phyloP scores from a whole-genome alignment of 2,888 invertebrate genomes.

The Lochmaea capreae region DNA sequence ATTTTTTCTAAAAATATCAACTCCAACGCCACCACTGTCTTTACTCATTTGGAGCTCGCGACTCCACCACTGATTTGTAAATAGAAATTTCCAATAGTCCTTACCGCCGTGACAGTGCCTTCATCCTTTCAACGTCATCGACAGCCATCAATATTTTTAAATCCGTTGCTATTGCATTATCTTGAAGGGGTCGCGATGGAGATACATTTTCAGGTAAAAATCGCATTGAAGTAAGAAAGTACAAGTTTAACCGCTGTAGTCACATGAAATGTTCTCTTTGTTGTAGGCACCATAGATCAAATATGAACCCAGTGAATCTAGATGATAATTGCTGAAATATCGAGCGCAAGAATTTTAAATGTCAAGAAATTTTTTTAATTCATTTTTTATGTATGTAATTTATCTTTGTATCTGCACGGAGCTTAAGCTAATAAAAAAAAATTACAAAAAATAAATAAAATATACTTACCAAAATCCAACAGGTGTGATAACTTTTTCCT shows the following conservation, averaged over 20 bases:
- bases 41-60: not conserved
- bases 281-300: not conserved
- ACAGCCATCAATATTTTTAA: slow-evolving; percentile 12
- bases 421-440: too few species aligned
- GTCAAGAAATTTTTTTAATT: too few species aligned
- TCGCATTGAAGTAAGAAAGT: not conserved
- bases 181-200: slow-evolving; percentile 8
- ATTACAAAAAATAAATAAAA: too few species aligned
- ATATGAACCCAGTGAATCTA: not conserved
- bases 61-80: slow-evolving; percentile 6
- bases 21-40: not conserved
- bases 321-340: too few species aligned
- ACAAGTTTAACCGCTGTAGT: not conserved
- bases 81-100: slow-evolving; percentile 8
- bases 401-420: too few species aligned
- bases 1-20: too few species aligned
- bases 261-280: not conserved
- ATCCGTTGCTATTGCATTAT: slow-evolving; percentile 10
- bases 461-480: too few species aligned
- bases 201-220: slow-evolving; percentile 14
- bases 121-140: slow-evolving; percentile 5
- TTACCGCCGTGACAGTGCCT: not conserved
- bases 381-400: too few species aligned
- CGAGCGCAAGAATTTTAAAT: too few species aligned
- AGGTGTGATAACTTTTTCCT: too few species aligned